Percentiles rank a stretch among this genome's conserved stretches.
Evolutionary conservation across 2,797 vertebrate genomes (phyloP).

Genomic region (Ambastaia sidthimunki): DNA sequence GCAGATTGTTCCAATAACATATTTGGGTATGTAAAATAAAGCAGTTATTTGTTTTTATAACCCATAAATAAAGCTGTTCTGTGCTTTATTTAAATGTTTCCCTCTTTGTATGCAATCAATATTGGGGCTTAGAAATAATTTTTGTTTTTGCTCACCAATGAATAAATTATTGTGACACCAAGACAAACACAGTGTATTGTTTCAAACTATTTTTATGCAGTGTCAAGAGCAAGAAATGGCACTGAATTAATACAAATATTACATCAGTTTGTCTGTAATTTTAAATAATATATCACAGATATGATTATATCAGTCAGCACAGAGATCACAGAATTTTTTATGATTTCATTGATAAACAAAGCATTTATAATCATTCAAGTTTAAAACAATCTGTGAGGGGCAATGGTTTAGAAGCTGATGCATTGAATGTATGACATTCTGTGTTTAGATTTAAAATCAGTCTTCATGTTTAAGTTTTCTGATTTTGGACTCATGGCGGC

Average conservation of each 20-base stretch:
- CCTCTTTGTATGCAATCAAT: too few species aligned
- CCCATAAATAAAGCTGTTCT: too few species aligned
- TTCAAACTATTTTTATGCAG: not conserved
- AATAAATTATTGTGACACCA: not conserved
- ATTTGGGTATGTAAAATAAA: too few species aligned
- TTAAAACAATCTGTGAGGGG: not conserved
- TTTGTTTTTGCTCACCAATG: not conserved
- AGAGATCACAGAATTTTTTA: not conserved
- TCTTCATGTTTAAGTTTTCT: constrained; percentile 80
- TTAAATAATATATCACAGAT: not conserved
- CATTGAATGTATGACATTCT: not conserved
- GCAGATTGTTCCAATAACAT: too few species aligned
- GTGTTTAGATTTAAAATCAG: constrained; percentile 51
- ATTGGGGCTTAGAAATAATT: too few species aligned
- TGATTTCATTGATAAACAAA: not conserved
- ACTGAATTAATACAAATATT: constrained; percentile 3
- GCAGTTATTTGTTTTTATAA: too few species aligned
- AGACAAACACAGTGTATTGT: not conserved
- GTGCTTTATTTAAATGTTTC: too few species aligned
- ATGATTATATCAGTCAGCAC: not conserved
- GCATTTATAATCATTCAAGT: too few species aligned
- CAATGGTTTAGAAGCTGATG: not conserved
- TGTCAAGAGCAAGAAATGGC: not conserved
- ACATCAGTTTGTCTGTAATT: not conserved
- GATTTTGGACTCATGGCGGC: constrained; percentile 87